Base-by-base conservation (phyloP, 2,888 invertebrate species). In the Agriopis marginaria region DNA sequence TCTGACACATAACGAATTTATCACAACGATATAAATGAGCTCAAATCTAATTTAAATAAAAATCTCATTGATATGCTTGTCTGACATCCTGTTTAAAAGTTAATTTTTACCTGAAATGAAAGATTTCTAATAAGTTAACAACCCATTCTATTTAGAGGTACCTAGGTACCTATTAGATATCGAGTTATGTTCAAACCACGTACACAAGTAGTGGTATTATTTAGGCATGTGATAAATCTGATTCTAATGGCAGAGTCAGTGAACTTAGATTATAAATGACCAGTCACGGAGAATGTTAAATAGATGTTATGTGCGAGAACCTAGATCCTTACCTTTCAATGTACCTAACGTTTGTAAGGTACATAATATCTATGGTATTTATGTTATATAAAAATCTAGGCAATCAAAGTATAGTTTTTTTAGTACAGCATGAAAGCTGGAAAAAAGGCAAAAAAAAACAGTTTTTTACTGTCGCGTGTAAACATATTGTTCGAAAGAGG, bases 181-280 rank as follows among this genome's bases (percentile, higher is more conserved):
- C 53, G 6, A 39, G 53, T 44, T 44, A 45, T n/a, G 11, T 62
- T 62, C 62, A 62, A 53, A 17, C 45, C 62, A 62, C 62, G 62
- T 62, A 40, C 49, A 23, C 50, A 58, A 60, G 53, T 66, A 59
- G 47, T 65, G 58, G 58, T 65, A 63, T 47, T 50, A 53, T 44
- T 62, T 44, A 17, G 53, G 44, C 53, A 62, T 53, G 53, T 53
- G 62, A 62, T 62, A 53, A 53, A 62, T 62, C 45, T 53, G 45
- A 12, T n/a, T 32, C 53, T 42, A 40, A 49, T 51, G 12, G 14
- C 12, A n/a, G 17, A 51, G 50, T 66, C 66, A 47, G 12, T 66
- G 66, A 54, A 66, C 66, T 60, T 66, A 51, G 44, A 58, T 65
- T 44, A 65, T 64, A 56, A 39, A 63, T 56, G 49, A 14, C n/a